Evolutionary conservation across 2,113 vertebrate species (phyloP).

Genomic region (Gallinago paraguaiae): DNA sequence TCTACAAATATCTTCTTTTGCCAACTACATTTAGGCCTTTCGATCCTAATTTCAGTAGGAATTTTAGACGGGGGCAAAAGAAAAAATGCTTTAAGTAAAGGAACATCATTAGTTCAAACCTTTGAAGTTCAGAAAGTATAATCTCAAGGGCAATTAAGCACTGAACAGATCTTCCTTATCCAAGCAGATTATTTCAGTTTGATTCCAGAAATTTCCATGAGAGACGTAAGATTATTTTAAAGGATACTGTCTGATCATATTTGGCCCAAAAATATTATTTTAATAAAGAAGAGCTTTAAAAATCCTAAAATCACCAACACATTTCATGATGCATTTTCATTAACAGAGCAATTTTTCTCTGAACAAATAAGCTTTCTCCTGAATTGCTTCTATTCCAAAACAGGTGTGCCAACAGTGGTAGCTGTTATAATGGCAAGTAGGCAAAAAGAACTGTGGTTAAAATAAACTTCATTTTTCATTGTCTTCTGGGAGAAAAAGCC

Average conservation of each 20-base stretch:
- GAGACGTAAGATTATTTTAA: neutral
- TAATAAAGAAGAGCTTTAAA: neutral
- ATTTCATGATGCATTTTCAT: neutral
- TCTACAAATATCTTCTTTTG: constrained; percentile 33
- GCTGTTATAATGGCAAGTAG: neutral
- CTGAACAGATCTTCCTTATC: neutral
- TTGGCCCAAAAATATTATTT: neutral
- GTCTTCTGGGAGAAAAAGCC: neutral
- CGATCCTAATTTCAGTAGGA: neutral
- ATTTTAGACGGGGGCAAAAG: neutral
- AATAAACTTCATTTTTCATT: neutral
- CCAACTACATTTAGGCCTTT: neutral
- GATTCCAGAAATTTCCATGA: constrained; percentile 27
- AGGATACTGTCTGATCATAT: neutral
- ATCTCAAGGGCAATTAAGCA: constrained; percentile 41
- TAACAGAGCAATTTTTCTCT: neutral
- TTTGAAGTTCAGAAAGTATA: constrained; percentile 51
- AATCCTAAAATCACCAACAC: neutral
- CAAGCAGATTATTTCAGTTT: constrained; percentile 11
- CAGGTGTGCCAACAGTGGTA: neutral
- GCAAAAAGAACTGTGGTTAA: neutral
- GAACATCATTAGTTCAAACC: constrained; percentile 32
- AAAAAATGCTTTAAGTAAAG: constrained; percentile 32
- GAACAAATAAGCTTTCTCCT: neutral
- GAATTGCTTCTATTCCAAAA: neutral